Evolutionary conservation across 1,140 invertebrate species (phyloP).

Genomic region (Polyergus mexicanus): DNA sequence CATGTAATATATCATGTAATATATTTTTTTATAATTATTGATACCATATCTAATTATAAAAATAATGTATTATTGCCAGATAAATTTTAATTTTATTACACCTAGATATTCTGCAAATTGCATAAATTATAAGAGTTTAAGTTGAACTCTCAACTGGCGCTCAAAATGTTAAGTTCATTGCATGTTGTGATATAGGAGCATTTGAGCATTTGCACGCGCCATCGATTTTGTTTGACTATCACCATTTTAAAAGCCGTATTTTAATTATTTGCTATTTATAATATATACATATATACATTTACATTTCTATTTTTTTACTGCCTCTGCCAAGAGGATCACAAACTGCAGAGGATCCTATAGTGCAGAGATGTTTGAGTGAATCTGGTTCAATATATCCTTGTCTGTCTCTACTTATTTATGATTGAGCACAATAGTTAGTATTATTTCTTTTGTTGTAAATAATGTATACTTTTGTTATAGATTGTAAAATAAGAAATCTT

Average conservation of each 20-base stretch:
- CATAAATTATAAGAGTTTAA: background rate
- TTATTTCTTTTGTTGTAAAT: conserved; percentile 2
- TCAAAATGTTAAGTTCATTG: conserved; percentile 53
- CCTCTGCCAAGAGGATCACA: conserved; percentile 1
- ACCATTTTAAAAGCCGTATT: conserved; percentile 12
- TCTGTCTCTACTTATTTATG: background rate
- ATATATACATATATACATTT: conserved; percentile 25
- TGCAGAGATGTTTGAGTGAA: conserved; percentile 18
- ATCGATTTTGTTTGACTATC: conserved; percentile 48
- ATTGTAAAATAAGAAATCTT: background rate
- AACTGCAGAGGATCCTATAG: background rate
- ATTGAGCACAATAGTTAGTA: background rate
- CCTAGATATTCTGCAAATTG: background rate
- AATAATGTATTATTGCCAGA: background rate
- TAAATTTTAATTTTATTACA: background rate
- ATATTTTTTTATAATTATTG: conserved; percentile 4
- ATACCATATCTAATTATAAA: background rate
- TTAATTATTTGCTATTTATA: conserved; percentile 41
- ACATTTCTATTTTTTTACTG: conserved; percentile 31
- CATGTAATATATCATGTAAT: background rate
- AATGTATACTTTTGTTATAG: background rate
- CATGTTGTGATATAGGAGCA: conserved; percentile 56
- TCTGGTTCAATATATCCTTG: background rate
- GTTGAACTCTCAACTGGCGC: background rate
- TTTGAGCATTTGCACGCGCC: conserved; percentile 63